Percentiles rank a stretch among this genome's conserved stretches.
phyloP scores from a whole-genome alignment of 2,113 vertebrate genomes.

The Hippocampus barbouri region DNA sequence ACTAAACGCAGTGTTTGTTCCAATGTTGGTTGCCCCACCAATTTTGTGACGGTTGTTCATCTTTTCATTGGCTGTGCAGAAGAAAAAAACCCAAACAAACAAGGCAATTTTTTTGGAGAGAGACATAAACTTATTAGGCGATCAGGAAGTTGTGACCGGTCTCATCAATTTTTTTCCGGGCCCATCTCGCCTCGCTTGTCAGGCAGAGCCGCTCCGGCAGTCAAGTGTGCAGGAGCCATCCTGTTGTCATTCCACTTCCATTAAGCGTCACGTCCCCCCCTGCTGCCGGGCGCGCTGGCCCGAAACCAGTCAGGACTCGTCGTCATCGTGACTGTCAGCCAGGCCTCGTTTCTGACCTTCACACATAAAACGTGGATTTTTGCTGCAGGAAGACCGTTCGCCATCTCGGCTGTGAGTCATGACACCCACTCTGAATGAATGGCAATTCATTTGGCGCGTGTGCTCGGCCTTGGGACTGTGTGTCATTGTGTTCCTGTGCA shows the following conservation, averaged over 20 bases:
- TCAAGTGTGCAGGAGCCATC: conserved; percentile 42
- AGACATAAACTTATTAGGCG: conserved; percentile 6
- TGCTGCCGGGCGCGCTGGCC: conserved; percentile 37
- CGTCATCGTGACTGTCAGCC: conserved; percentile 36
- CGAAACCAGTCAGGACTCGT: conserved; percentile 46
- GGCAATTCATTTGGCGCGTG: conserved; percentile 31
- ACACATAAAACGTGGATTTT: conserved; percentile 20
- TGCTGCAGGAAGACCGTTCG: conserved; percentile 30
- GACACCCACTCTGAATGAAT: conserved; percentile 43
- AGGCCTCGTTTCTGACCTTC: conserved; percentile 55
- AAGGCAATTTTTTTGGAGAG: conserved; percentile 2
- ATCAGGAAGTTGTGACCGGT: not conserved
- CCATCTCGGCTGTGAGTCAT: conserved; percentile 43
- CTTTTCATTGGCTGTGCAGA: not conserved
- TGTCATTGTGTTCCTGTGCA: conserved; percentile 13
- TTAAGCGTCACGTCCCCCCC: conserved; percentile 44
- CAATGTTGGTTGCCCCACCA: not conserved
- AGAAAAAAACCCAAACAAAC: not conserved
- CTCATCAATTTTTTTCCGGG: conserved; percentile 21
- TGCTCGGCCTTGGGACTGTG: conserved; percentile 6
- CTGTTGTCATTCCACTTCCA: conserved; percentile 57
- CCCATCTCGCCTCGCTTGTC: conserved; percentile 25
- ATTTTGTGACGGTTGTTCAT: not conserved
- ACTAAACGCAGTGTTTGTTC: not conserved
- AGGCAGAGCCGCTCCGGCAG: conserved; percentile 23